phyloP scores from a whole-genome alignment of 2,797 vertebrate species.

The Menidia menidia region DNA sequence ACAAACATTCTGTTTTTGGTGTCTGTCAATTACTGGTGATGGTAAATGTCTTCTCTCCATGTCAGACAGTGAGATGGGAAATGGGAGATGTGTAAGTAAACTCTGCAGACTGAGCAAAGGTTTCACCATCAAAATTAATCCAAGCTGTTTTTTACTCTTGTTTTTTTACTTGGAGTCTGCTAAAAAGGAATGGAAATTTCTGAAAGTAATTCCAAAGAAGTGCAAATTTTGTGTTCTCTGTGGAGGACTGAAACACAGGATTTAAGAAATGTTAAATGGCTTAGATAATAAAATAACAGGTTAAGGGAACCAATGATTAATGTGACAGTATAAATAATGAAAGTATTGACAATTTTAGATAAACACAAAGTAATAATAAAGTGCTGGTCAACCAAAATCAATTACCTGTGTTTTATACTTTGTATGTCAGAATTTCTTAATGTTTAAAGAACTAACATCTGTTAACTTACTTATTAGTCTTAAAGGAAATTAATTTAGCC shows the following conservation, averaged over 20 bases:
- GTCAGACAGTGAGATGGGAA: conserved; percentile 5
- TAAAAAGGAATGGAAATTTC: neutral
- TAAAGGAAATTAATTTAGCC: too few relatives aligned
- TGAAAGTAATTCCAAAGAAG: neutral
- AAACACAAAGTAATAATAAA: too few relatives aligned
- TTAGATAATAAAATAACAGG: too few relatives aligned
- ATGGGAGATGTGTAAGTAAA: neutral
- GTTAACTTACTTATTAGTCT: too few relatives aligned
- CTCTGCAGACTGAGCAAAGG: neutral
- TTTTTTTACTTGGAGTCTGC: neutral
- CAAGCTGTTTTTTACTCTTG: neutral
- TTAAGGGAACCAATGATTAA: too few relatives aligned
- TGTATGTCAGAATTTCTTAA: too few relatives aligned
- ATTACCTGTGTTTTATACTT: too few relatives aligned
- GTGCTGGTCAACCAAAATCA: too few relatives aligned
- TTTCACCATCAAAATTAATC: neutral
- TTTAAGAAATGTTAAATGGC: too few relatives aligned
- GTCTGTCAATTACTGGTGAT: neutral
- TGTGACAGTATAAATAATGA: too few relatives aligned
- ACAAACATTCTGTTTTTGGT: conserved; percentile 5
- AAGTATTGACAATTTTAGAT: too few relatives aligned
- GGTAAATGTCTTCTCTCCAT: neutral
- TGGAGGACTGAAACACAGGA: neutral
- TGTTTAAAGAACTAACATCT: too few relatives aligned
- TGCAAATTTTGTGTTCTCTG: neutral